Evolutionary conservation across 2,888 invertebrate genomes (phyloP).

Genomic region (Muschampia plurimacula): DNA sequence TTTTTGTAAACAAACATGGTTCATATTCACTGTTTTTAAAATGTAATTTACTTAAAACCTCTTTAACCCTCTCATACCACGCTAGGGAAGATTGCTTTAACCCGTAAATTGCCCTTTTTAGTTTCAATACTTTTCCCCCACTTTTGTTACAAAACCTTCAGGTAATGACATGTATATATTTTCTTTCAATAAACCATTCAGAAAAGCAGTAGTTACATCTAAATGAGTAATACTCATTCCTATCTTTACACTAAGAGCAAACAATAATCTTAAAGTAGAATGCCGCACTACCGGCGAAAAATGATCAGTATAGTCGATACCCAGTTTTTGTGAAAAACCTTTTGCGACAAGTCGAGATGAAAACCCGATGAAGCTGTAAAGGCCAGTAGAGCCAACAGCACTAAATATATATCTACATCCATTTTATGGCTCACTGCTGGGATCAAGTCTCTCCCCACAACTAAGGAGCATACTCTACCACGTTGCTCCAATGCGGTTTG

Average conservation of each 20-base stretch:
- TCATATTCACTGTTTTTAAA: conserved; percentile 41
- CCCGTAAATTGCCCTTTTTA: conserved; percentile 42
- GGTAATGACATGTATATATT: conserved; percentile 1
- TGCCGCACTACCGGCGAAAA: not conserved
- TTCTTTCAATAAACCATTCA: not conserved
- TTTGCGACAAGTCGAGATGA: not conserved
- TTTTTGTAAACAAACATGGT: conserved; percentile 43
- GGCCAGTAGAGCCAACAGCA: too few species aligned
- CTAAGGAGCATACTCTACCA: too few species aligned
- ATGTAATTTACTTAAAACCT: conserved; percentile 24
- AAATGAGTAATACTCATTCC: not conserved
- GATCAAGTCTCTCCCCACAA: too few species aligned
- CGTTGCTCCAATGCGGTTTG: too few species aligned
- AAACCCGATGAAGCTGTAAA: too few species aligned
- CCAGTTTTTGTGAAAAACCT: not conserved
- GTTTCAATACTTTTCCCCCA: conserved; percentile 1
- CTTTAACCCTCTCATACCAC: conserved; percentile 30
- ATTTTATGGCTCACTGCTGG: too few species aligned
- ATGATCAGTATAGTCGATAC: not conserved
- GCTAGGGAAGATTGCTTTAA: conserved; percentile 40
- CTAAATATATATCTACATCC: too few species aligned
- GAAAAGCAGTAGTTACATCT: conserved; percentile 4
- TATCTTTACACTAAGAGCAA: not conserved
- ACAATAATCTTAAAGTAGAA: not conserved
- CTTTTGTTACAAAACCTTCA: not conserved